These are phyloP conservation scores for Eilema sororculum DNA, from an alignment of 2,888 invertebrate genomes.

Conservation along the genomic window DNA sequence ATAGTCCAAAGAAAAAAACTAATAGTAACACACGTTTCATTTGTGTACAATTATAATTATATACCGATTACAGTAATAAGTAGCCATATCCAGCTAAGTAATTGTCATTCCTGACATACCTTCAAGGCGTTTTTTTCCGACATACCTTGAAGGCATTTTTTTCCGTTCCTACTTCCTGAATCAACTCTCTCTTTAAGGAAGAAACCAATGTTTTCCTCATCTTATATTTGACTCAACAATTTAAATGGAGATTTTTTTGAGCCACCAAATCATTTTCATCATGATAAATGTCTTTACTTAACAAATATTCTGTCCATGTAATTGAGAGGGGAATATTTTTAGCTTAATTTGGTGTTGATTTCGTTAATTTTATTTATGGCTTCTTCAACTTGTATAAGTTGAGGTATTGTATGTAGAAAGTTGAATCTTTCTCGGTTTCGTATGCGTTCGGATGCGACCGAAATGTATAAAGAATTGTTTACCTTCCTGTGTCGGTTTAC, in stretches of 20 bases:
- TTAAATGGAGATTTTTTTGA: conserved; percentile 48
- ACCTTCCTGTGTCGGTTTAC: conserved; percentile 21
- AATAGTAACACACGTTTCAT: neutral
- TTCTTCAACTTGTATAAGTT: conserved; percentile 33
- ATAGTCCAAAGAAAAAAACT: neutral
- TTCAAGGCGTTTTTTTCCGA: neutral
- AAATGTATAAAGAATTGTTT: conserved; percentile 31
- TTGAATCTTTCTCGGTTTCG: conserved; percentile 28
- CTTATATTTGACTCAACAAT: conserved; percentile 53
- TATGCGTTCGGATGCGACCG: conserved; percentile 32
- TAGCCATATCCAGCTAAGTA: conserved; percentile 21
- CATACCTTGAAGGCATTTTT: conserved; percentile 39
- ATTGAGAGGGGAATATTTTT: conserved; percentile 47
- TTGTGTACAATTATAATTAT: conserved; percentile 8
- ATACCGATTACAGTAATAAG: conserved; percentile 42
- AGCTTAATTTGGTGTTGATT: conserved; percentile 41
- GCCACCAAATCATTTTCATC: conserved; percentile 44
- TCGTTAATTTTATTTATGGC: conserved; percentile 46
- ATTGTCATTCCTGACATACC: conserved; percentile 33
- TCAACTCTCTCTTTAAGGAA: conserved; percentile 61
- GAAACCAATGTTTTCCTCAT: conserved; percentile 59
- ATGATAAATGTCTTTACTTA: conserved; percentile 53
- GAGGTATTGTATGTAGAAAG: conserved; percentile 54
- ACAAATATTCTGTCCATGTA: conserved; percentile 44
- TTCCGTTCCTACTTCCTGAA: conserved; percentile 59